Evolutionary conservation across 37 sponge, comb jelly and placozoan species (phyloP).

Genomic region (Amphimedon queenslandica): DNA sequence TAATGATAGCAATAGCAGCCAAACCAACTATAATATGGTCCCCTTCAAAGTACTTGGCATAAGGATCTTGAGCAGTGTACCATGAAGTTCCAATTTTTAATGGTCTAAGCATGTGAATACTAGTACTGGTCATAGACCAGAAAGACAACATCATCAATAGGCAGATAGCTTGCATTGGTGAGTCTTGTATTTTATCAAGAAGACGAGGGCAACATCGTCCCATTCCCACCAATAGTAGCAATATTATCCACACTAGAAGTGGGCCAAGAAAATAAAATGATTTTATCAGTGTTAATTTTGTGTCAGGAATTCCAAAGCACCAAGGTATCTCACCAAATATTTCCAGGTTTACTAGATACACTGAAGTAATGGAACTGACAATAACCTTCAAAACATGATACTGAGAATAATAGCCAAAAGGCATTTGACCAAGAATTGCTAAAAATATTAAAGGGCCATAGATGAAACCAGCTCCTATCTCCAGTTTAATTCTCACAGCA

Average conservation of each 20-base stretch:
- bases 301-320: conserved; percentile 13
- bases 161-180: conserved; percentile 14
- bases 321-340: conserved; percentile 15
- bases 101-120: background rate
- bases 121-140: conserved; percentile 14
- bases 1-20: background rate
- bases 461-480: background rate
- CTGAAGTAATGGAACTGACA: background rate
- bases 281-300: background rate
- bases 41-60: conserved; percentile 1
- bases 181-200: background rate
- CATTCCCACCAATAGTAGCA: background rate
- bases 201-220: conserved; percentile 1
- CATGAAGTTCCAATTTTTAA: background rate
- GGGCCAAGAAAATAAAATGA: conserved; percentile 3
- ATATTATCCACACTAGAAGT: background rate
- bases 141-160: conserved; percentile 8
- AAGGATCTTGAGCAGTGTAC: background rate
- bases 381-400: background rate
- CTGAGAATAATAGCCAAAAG: background rate
- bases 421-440: background rate
- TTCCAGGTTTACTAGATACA: background rate
- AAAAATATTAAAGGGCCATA: conserved; percentile 8
- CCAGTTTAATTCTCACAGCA: background rate
- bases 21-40: background rate